Percentiles rank a stretch among this genome's conserved stretches.
Evolutionary conservation across 2,113 vertebrate genomes (phyloP).

Genomic region (Bubo blakistoni): DNA sequence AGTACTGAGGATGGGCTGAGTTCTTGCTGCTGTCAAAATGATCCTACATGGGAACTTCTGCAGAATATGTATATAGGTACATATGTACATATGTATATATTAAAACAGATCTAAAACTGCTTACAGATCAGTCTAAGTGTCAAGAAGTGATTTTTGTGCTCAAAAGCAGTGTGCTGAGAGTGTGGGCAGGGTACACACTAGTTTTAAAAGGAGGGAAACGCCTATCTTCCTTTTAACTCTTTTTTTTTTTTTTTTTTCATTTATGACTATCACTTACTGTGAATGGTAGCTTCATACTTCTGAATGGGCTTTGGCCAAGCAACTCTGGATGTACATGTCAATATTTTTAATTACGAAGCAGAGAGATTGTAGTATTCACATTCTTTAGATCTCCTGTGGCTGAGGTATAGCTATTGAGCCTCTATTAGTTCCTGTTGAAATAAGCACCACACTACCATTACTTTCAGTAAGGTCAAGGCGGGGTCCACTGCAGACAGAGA

Average conservation of each 20-base stretch:
- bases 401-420: background rate
- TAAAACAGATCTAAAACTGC: background rate
- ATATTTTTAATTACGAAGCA: background rate
- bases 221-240: background rate
- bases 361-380: background rate
- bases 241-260: background rate
- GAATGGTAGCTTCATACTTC: background rate
- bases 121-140: background rate
- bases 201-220: background rate
- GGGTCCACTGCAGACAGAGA: background rate
- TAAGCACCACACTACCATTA: background rate
- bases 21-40: background rate
- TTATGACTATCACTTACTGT: background rate
- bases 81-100: background rate
- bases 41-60: background rate
- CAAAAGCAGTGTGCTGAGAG: background rate
- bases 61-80: background rate
- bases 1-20: background rate
- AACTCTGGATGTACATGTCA: background rate
- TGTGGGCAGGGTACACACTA: background rate
- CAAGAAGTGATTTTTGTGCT: background rate
- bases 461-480: background rate
- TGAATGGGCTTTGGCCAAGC: background rate
- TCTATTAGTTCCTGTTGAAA: background rate
- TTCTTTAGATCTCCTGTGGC: background rate